Evolutionary conservation across 2,113 vertebrate species (phyloP), one percentile per base, ranked within the genome.

Genomic region (Neolamprologus caudopunctatus): DNA sequence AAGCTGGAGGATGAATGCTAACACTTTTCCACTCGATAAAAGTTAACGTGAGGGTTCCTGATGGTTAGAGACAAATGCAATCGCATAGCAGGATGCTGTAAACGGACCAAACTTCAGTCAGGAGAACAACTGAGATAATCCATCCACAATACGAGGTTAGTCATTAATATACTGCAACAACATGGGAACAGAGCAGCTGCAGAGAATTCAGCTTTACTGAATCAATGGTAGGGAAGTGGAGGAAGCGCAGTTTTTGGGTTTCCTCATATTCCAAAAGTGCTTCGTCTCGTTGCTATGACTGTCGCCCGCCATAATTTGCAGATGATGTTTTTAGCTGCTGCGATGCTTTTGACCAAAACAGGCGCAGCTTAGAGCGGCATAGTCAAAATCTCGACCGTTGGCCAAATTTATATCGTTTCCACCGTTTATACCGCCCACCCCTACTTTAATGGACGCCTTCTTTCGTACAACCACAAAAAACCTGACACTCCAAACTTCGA

Each of bases 11-110:
- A 55, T 24, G 11, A 55, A 7, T 1, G 0, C 2, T 0, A 55
- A 55, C 21, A 1, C 1, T 24, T 13, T 6, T 0, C 1, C 53
- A 24, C 53, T 55, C 5, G 0, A 7, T 24, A 24, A 55, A 55
- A 24, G 21, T 24, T 4, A 24, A 55, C 2, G 2, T 1, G 11
- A 4, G 0, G 6, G 21, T 0, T 24, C 0, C 2, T 1, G 11
- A 0, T 55, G 1, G 53, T 55, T 0, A 55, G 21, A 0, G 2
- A 55, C 53, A 24, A 24, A 55, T 24, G 53, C 4, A 13, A 1
- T 24, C 21, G 0, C 9, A 54, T 12, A 0, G 51, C 19, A 4
- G 2, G 53, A 55, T 2, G 10, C 6, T 54, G 1, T 54, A 54
- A 0, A 55, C 1, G 2, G 11, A 0, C 53, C 53, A 24, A 4